These are phyloP conservation scores for Ctena decussata DNA, from an alignment of 2,888 invertebrate species.

Conservation along the genomic window DNA sequence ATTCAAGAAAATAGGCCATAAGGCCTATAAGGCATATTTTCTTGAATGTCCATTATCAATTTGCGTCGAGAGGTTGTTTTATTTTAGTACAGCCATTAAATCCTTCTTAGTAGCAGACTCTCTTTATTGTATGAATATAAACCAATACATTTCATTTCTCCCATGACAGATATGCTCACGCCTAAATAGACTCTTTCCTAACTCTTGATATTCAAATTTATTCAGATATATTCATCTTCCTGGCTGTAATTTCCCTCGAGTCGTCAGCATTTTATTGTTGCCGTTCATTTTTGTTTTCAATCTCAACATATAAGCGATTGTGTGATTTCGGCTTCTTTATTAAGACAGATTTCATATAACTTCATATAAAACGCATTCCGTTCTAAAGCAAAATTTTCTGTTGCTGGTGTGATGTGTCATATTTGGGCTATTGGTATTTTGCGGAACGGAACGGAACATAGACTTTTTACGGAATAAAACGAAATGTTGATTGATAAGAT, in stretches of 20 bases:
- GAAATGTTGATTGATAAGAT: too few relatives aligned
- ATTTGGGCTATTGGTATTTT: too few relatives aligned
- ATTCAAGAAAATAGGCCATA: too few relatives aligned
- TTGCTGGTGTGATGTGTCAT: too few relatives aligned
- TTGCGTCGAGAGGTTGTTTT: too few relatives aligned
- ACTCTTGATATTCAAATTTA: constrained; percentile 16
- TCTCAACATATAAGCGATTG: neutral
- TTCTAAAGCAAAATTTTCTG: too few relatives aligned
- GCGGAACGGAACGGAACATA: too few relatives aligned
- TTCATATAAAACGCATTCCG: neutral
- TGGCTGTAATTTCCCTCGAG: constrained; percentile 6
- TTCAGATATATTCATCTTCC: neutral
- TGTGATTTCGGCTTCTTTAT: neutral
- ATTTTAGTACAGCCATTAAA: too few relatives aligned
- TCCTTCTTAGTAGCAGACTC: neutral
- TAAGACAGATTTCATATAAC: neutral
- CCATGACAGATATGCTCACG: neutral
- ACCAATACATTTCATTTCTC: neutral
- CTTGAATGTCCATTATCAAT: too few relatives aligned
- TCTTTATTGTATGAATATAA: neutral
- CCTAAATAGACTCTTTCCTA: neutral
- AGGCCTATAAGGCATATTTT: too few relatives aligned
- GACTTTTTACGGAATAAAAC: too few relatives aligned
- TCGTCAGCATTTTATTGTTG: neutral
- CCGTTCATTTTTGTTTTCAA: neutral